Percentiles rank a stretch among this genome's conserved stretches.
phyloP scores from a whole-genome alignment of 2,797 vertebrate species.

The Rachycentron canadum region DNA sequence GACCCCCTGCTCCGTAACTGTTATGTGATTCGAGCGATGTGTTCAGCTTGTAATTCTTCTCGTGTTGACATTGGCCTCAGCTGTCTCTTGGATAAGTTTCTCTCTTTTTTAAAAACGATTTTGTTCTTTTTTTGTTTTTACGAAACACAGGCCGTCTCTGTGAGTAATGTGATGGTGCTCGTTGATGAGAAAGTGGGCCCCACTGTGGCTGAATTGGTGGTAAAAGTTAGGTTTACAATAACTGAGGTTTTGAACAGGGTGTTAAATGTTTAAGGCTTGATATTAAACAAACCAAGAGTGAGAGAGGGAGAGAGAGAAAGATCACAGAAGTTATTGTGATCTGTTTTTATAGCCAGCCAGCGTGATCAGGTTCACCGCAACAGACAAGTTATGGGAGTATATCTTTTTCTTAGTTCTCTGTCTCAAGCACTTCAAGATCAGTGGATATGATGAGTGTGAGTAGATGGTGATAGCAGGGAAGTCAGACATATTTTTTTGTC shows the following conservation, averaged over 20 bases:
- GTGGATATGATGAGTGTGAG: conserved; percentile 62
- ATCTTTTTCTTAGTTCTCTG: conserved; percentile 60
- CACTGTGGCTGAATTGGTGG: conserved; percentile 51
- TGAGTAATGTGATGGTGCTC: conserved; percentile 75
- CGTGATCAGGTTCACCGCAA: conserved; percentile 48
- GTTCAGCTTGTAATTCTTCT: conserved; percentile 88
- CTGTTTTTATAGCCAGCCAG: conserved; percentile 43
- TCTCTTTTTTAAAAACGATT: conserved; percentile 68
- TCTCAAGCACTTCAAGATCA: conserved; percentile 69
- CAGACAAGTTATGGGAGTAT: conserved; percentile 51
- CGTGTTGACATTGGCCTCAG: conserved; percentile 88
- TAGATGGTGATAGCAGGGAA: conserved; percentile 56
- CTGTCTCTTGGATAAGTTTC: conserved; percentile 88
- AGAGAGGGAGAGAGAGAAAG: conserved; percentile 1
- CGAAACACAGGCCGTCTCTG: conserved; percentile 79
- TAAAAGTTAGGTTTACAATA: conserved; percentile 74
- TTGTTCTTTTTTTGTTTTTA: conserved; percentile 64
- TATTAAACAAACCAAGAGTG: conserved; percentile 49
- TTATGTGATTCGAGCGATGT: conserved; percentile 89
- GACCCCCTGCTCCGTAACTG: conserved; percentile 80
- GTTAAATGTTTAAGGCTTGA: conserved; percentile 66
- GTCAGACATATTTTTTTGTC: conserved; percentile 46
- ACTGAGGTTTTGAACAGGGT: conserved; percentile 71
- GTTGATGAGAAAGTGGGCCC: conserved; percentile 60
- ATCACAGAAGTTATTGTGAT: conserved; percentile 35